Evolutionary conservation across 2,888 invertebrate genomes (phyloP).

Genomic region (Auanema sp.): DNA sequence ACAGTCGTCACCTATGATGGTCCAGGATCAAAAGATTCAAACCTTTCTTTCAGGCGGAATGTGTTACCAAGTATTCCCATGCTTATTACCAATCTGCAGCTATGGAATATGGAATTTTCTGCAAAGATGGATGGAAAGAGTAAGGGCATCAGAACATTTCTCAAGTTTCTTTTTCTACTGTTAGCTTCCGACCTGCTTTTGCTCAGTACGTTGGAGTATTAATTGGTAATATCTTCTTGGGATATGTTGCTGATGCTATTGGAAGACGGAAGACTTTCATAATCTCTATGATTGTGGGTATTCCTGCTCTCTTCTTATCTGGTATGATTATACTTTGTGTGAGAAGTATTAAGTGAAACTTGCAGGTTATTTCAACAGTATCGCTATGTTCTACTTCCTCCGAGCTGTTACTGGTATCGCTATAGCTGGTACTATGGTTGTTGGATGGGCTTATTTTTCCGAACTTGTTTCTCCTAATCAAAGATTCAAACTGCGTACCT

Average conservation of each 20-base stretch:
- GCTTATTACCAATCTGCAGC: constrained; percentile 41
- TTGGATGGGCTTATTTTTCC: constrained; percentile 46
- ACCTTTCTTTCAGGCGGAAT: constrained; percentile 19
- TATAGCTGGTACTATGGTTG: constrained; percentile 43
- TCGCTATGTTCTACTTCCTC: constrained; percentile 38
- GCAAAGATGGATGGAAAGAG: constrained; percentile 37
- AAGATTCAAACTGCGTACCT: constrained; percentile 40
- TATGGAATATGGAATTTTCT: constrained; percentile 40
- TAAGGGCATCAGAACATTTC: no score
- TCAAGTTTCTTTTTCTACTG: no score
- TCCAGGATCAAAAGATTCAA: no score
- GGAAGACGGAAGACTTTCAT: constrained; percentile 41
- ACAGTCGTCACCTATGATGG: background rate
- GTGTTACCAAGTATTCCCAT: constrained; percentile 28
- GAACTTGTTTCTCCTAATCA: constrained; percentile 44
- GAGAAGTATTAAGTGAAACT: background rate
- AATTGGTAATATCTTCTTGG: constrained; percentile 42
- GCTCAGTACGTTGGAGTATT: constrained; percentile 44
- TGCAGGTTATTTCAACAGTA: constrained; percentile 32
- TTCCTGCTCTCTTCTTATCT: constrained; percentile 34
- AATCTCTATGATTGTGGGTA: constrained; percentile 38
- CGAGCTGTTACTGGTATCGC: constrained; percentile 43
- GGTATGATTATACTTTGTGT: background rate
- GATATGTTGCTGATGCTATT: constrained; percentile 38
- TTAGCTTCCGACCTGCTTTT: constrained; percentile 44